Base-by-base conservation (phyloP, 2,113 vertebrate genomes). In the Todiramphus saurophagus region DNA sequence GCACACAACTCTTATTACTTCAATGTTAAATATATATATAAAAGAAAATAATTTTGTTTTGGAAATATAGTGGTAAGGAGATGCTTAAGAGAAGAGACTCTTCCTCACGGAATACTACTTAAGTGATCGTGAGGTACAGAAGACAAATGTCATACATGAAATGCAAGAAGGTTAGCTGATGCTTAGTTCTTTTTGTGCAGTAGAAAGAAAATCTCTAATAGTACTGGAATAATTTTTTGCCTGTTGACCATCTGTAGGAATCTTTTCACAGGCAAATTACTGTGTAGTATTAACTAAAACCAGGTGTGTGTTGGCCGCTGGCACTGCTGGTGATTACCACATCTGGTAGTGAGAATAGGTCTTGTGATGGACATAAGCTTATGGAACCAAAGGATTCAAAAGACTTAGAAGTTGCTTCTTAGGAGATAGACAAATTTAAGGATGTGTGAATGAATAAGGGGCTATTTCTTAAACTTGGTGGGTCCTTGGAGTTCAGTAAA, bases 251-350 rank as follows among this genome's bases (percentile, higher is more conserved):
- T 91, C 69, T 96, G 72, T 73, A 87, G 89, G 74, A 88, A 83
- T 70, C 28, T 33, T 41, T 87, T 94, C 75, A 59, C 21, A 79
- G 79, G n/a, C 46, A 74, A 72, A 89, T 91, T 43, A 31, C 64
- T 82, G 16, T 48, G 44, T 43, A 48, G 43, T 63, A 77, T 81
- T 70, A 97, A 89, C 64, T 91, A 37, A 72, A 95, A 82, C 69
- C 80, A 96, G 79, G 63, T 92, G 78, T 76, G 9, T 77, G 53
- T 68, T 94, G 53, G 91, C 86, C 83, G 92, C 87, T 92, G 62
- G 92, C 66, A 70, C 17, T 70, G 55, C n/a, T 76, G 64, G 66
- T 48, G 60, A 69, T 93, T 77, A 18, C 33, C 14, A 16, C 72
- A 89, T 95, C 55, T 97, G 93, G 81, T 66, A 62, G n/a, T 58